Evolutionary conservation across 2,797 vertebrate species (phyloP).

Genomic region (Manis javanica): DNA sequence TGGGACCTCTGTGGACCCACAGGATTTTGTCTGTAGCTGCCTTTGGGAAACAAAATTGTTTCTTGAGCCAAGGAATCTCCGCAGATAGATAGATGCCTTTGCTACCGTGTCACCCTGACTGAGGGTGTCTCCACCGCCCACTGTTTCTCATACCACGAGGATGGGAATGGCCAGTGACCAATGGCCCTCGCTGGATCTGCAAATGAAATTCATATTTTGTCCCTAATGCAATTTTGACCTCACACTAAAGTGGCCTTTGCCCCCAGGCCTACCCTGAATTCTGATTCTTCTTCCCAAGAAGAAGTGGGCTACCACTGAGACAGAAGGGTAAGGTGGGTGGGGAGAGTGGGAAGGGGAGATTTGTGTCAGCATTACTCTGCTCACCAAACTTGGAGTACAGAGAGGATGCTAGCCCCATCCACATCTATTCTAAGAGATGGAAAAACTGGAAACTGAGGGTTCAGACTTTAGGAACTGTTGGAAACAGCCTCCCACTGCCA

Average conservation of each 20-base stretch:
- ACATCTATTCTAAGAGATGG: not conserved
- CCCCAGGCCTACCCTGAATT: not conserved
- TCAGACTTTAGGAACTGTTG: too few species aligned
- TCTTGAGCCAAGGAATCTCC: not conserved
- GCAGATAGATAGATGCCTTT: not conserved
- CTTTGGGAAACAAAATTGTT: not conserved
- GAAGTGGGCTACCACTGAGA: not conserved
- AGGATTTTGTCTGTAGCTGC: not conserved
- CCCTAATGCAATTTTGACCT: not conserved
- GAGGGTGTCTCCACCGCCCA: not conserved
- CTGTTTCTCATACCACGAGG: too few species aligned
- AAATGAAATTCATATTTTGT: not conserved
- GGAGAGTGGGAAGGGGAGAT: not conserved
- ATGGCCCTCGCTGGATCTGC: not conserved
- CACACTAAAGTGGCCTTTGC: not conserved
- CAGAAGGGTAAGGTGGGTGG: too few species aligned
- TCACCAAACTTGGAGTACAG: too few species aligned
- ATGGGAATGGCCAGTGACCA: not conserved
- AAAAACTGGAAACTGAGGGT: not conserved
- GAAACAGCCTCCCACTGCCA: not conserved
- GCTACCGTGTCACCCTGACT: not conserved
- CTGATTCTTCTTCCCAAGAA: not conserved
- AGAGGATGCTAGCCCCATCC: not conserved
- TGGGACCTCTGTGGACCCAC: not conserved
- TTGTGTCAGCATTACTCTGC: not conserved